Evolutionary conservation across 2,113 vertebrate species (phyloP).

Genomic region (Eubucco bourcierii): DNA sequence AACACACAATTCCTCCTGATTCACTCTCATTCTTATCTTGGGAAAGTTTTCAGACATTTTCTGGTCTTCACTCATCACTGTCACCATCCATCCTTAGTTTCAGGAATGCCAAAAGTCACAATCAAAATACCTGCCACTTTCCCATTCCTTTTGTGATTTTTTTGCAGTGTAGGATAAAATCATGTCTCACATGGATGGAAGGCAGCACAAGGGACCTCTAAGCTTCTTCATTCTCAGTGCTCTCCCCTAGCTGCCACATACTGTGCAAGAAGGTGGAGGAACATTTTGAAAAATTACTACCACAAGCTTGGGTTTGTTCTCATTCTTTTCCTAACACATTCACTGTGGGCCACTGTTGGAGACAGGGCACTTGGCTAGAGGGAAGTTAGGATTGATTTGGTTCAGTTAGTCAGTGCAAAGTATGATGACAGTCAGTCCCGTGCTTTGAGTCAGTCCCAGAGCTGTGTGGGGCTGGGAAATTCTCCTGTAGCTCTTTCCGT

Average conservation of each 20-base stretch:
- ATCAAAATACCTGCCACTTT: background rate
- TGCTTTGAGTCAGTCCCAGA: too few species aligned
- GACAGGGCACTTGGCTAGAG: background rate
- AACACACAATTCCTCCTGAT: background rate
- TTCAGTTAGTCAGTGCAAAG: background rate
- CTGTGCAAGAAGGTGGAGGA: background rate
- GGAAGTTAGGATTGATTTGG: background rate
- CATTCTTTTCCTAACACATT: background rate
- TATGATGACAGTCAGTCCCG: rapidly evolving
- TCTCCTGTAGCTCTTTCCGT: background rate
- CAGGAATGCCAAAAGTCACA: background rate
- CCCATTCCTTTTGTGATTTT: background rate
- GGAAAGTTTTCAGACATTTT: background rate
- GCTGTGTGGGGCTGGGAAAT: background rate
- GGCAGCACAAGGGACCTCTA: background rate
- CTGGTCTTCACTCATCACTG: background rate
- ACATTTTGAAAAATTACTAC: background rate
- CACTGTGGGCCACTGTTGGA: background rate
- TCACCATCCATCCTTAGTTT: background rate
- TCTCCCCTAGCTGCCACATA: background rate
- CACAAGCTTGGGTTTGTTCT: background rate
- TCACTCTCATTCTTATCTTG: background rate
- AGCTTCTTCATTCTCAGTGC: background rate
- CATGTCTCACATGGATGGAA: background rate
- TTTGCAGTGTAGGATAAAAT: background rate